Conservation (phyloP, 2,888 invertebrate genomes). For the Mesopsocus fuscifrons region DNA sequence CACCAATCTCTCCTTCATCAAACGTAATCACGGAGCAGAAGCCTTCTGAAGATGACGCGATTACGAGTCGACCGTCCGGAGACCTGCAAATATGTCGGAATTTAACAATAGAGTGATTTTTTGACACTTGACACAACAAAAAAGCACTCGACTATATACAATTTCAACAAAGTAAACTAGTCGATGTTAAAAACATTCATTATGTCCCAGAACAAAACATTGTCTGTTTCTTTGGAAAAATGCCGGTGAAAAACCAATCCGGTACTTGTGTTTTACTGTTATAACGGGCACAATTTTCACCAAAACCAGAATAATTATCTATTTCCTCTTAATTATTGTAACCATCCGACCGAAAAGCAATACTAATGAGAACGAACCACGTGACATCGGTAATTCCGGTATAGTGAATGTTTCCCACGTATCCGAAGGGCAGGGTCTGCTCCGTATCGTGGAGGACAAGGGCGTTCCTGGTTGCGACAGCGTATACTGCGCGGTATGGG, state of each 20-base stretch:
- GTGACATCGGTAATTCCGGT: constrained; percentile 73
- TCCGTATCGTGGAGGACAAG: constrained; percentile 80
- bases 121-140: constrained; percentile 5
- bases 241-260: too few species aligned
- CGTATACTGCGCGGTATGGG: constrained; percentile 71
- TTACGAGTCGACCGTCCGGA: constrained; percentile 49
- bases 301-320: too few species aligned
- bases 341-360: too few species aligned
- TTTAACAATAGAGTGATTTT: constrained; percentile 8
- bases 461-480: constrained; percentile 73
- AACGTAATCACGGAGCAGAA: constrained; percentile 75
- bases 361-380: constrained; percentile 43
- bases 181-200: too few species aligned
- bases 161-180: constrained; percentile 8
- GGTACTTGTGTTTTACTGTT: too few species aligned
- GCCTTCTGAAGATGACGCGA: constrained; percentile 76
- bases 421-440: constrained; percentile 56
- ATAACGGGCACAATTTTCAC: too few species aligned
- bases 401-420: constrained; percentile 71
- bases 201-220: too few species aligned
- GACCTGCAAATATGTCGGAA: constrained; percentile 41
- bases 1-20: constrained; percentile 44
- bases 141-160: too few species aligned
- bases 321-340: too few species aligned
- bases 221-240: not conserved